Percentiles rank a stretch among this genome's conserved stretches.
phyloP scores from a whole-genome alignment of 2,797 vertebrate species.

The Syncerus caffer region DNA sequence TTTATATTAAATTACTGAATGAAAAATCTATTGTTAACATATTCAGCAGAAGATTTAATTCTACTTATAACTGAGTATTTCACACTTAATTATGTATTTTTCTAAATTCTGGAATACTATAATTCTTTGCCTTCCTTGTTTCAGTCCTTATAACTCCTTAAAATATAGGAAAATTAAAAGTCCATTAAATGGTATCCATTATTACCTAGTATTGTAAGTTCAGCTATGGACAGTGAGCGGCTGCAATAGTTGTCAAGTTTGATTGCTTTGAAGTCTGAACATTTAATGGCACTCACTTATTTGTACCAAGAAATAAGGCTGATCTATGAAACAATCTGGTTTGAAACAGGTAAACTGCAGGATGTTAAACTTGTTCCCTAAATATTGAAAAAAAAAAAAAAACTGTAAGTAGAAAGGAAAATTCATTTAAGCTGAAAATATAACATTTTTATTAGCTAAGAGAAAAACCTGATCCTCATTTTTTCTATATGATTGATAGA shows the following conservation, averaged over 20 bases:
- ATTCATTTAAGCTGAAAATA: not conserved
- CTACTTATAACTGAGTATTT: slow-evolving; percentile 66
- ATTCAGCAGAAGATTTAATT: slow-evolving; percentile 12
- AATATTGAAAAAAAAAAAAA: not conserved
- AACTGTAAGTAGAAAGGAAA: not conserved
- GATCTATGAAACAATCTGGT: not conserved
- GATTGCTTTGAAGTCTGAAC: slow-evolving; percentile 68
- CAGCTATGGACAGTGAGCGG: slow-evolving; percentile 46
- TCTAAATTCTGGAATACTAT: slow-evolving; percentile 53
- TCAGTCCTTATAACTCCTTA: slow-evolving; percentile 69
- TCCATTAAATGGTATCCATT: slow-evolving; percentile 66
- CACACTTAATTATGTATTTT: slow-evolving; percentile 63
- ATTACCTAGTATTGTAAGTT: slow-evolving; percentile 61
- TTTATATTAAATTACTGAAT: not conserved
- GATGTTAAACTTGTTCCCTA: not conserved
- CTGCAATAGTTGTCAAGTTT: slow-evolving; percentile 58
- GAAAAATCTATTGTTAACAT: slow-evolving; percentile 30
- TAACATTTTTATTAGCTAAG: not conserved
- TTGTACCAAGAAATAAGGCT: not conserved
- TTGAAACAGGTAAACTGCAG: slow-evolving; percentile 32
- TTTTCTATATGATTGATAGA: not conserved
- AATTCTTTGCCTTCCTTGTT: slow-evolving; percentile 60
- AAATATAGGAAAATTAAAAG: slow-evolving; percentile 76
- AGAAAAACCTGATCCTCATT: not conserved
- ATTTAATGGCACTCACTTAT: slow-evolving; percentile 29